Conservation (phyloP, 2,113 vertebrate species). For the Gulo gulo region DNA sequence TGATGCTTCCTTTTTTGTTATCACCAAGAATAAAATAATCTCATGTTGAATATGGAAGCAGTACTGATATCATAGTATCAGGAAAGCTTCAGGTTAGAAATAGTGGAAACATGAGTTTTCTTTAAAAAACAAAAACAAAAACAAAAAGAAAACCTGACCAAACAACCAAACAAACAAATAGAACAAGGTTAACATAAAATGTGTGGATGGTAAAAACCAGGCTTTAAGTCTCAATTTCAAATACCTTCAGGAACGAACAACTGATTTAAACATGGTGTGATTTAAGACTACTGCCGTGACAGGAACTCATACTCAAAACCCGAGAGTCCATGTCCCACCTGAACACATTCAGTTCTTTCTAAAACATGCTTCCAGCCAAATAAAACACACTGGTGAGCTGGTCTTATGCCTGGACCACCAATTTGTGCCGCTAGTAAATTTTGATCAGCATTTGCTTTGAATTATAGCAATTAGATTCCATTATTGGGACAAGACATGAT, state of each 20-base stretch:
- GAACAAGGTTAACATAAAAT: not conserved
- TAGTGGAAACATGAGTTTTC: not conserved
- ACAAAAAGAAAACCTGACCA: not conserved
- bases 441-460: not conserved
- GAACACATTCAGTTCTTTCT: not conserved
- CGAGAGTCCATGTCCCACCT: not conserved
- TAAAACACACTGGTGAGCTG: not conserved
- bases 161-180: not conserved
- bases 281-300: not conserved
- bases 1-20: not conserved
- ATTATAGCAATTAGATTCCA: not conserved
- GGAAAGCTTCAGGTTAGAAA: not conserved
- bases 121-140: not conserved
- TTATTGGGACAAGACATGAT: not conserved
- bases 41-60: not conserved
- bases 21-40: not conserved
- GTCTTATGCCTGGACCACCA: not conserved
- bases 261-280: not conserved
- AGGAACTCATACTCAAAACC: not conserved
- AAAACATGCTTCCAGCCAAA: not conserved
- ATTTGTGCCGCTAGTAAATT: not conserved
- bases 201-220: not conserved
- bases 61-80: not conserved
- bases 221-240: not conserved
- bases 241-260: not conserved